Evolutionary conservation across 2,797 vertebrate genomes (phyloP).

Genomic region (Xiphorhynchus erythropygius): DNA sequence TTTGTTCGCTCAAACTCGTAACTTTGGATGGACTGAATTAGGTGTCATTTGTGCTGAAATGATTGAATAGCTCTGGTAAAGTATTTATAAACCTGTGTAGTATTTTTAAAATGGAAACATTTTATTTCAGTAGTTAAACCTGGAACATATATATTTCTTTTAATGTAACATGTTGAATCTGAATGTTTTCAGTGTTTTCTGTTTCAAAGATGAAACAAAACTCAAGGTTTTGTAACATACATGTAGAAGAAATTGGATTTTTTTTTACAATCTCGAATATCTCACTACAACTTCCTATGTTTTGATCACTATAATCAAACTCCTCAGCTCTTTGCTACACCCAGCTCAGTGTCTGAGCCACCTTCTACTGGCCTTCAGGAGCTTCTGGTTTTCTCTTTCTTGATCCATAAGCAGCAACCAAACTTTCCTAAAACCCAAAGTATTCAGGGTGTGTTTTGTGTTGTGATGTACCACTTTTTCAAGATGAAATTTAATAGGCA

Average conservation of each 20-base stretch:
- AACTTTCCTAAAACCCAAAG: not conserved
- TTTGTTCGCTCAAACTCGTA: not conserved
- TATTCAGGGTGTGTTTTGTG: not conserved
- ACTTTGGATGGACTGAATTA: not conserved
- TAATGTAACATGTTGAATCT: not conserved
- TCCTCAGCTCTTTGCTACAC: fast-evolving
- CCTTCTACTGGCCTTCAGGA: not conserved
- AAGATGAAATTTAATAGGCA: not conserved
- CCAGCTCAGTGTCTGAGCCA: not conserved
- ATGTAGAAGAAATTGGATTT: not conserved
- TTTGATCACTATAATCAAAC: not conserved
- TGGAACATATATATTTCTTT: not conserved
- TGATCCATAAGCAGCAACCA: not conserved
- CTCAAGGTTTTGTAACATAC: not conserved
- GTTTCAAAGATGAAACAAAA: not conserved
- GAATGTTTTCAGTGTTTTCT: not conserved
- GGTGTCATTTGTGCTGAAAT: not conserved
- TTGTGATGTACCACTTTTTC: not conserved
- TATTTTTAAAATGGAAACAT: not conserved
- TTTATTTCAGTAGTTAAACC: not conserved
- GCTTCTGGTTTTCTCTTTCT: not conserved
- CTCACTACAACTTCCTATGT: not conserved
- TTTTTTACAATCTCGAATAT: not conserved
- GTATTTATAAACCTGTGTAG: not conserved
- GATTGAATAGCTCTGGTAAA: not conserved